Percentiles rank a stretch among this genome's conserved stretches.
phyloP scores from a whole-genome alignment of 2,797 vertebrate genomes.

The Lagodon rhomboides region DNA sequence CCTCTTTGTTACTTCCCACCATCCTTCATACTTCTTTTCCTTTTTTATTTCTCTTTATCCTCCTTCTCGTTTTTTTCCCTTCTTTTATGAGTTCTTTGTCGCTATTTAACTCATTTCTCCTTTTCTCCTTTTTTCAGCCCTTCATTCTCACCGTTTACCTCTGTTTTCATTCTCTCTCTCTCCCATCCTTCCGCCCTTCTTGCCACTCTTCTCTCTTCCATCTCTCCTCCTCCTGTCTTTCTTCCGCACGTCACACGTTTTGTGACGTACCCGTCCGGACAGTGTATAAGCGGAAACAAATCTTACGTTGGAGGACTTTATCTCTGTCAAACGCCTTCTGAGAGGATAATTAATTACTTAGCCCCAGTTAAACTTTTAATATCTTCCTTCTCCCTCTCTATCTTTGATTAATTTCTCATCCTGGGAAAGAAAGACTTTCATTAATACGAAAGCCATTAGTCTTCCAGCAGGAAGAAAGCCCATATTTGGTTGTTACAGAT shows the following conservation, averaged over 20 bases:
- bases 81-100: neutral
- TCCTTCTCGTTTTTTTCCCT: neutral
- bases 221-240: neutral
- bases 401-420: slow-evolving; percentile 87
- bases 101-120: neutral
- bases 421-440: slow-evolving; percentile 83
- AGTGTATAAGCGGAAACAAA: slow-evolving; percentile 65
- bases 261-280: slow-evolving; percentile 43
- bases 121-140: neutral
- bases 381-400: slow-evolving; percentile 79
- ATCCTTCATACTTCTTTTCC: neutral
- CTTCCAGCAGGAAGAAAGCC: slow-evolving; percentile 79
- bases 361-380: slow-evolving; percentile 87
- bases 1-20: neutral
- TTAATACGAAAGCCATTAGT: slow-evolving; percentile 87
- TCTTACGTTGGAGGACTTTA: slow-evolving; percentile 73
- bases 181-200: neutral
- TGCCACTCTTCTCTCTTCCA: neutral
- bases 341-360: slow-evolving; percentile 80
- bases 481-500: slow-evolving; percentile 75
- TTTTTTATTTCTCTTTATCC: neutral
- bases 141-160: neutral
- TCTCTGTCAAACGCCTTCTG: slow-evolving; percentile 77
- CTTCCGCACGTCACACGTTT: neutral
- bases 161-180: neutral